Percentiles rank a stretch among this genome's conserved stretches.
These are phyloP conservation scores for Macaca nemestrina DNA, from an alignment of 2,113 vertebrate species.

Conservation along the genomic window DNA sequence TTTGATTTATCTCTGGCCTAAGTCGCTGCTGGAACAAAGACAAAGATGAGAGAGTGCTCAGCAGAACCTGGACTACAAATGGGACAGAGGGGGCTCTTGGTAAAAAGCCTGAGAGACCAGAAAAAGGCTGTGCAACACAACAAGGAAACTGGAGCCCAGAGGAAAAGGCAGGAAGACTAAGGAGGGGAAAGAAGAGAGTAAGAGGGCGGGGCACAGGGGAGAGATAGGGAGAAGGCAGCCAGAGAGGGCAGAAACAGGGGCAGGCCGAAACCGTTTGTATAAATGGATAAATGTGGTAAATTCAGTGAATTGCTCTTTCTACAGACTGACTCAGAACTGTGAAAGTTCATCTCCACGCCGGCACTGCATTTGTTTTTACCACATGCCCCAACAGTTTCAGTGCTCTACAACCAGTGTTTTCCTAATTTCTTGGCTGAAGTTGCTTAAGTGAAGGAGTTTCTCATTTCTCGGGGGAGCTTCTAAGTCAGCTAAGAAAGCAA, in stretches of 20 bases:
- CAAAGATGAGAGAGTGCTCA: not conserved
- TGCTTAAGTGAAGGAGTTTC: not conserved
- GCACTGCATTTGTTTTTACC: not conserved
- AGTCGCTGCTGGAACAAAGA: not conserved
- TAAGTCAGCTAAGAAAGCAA: not conserved
- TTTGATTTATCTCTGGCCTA: not conserved
- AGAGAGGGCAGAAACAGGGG: not conserved
- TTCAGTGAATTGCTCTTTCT: not conserved
- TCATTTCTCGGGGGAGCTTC: not conserved
- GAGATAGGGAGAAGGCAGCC: not conserved
- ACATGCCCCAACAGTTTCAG: not conserved
- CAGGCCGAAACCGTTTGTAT: not conserved
- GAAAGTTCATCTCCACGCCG: not conserved
- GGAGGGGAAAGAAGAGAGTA: not conserved
- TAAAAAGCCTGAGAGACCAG: not conserved
- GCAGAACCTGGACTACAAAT: no score
- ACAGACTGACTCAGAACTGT: not conserved
- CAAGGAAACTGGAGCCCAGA: not conserved
- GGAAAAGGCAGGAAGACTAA: not conserved
- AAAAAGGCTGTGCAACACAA: not conserved
- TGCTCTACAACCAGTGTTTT: not conserved
- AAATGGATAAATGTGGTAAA: not conserved
- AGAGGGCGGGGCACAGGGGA: not conserved
- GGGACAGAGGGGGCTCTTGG: no score
- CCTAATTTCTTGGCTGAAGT: not conserved